Base-by-base conservation (phyloP, 2,888 invertebrate genomes). In the Tricholauxania praeusta region DNA sequence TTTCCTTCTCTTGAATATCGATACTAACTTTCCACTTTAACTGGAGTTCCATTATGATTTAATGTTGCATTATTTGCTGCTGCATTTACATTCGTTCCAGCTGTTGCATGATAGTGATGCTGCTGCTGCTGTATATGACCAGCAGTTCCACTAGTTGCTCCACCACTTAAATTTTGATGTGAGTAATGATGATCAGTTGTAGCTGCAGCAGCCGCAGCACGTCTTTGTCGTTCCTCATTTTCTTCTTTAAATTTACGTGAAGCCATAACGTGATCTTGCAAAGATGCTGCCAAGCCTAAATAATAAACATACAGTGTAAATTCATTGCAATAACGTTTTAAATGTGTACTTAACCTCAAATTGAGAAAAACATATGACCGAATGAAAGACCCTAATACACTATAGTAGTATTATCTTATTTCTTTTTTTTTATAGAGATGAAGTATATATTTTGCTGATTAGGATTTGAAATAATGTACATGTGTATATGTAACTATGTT, bases 211-310 rank as follows among this genome's bases (percentile, higher is more conserved):
- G 84, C 82, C 17, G 86, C 86, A 0, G 85, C 84, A 1, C 86
- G 82, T 39, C 85, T 81, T 75, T 86, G 86, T n/a, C 87, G 83
- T 74, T 86, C 86, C 76, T 87, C 88, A 71, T 83, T 85, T 80
- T 89, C 90, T 80, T 86, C 88, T 75, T 89, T 90, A 71, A 89
- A 90, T 83, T 90, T 90, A 88, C 89, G 91, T 79, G 89, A 90
- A 62, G 91, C 91, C 71, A 95, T 89, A 78, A 95, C 93, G 79
- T 94, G 91, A 74, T 93, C 94, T 84, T 95, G 95, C 76, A 95
- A 87, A 71, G 94, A 94, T 67, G 95, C 95, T 32, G 96, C 95
- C 74, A 96, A 86, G 74, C 96, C 95, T 91, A 70, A 22, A 14
- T n/a, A n/a, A 47, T 53, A 53, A 17, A 53, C 8, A 53, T 12